Conservation (phyloP, 2,797 vertebrate species). For the Prunella strophiata region DNA sequence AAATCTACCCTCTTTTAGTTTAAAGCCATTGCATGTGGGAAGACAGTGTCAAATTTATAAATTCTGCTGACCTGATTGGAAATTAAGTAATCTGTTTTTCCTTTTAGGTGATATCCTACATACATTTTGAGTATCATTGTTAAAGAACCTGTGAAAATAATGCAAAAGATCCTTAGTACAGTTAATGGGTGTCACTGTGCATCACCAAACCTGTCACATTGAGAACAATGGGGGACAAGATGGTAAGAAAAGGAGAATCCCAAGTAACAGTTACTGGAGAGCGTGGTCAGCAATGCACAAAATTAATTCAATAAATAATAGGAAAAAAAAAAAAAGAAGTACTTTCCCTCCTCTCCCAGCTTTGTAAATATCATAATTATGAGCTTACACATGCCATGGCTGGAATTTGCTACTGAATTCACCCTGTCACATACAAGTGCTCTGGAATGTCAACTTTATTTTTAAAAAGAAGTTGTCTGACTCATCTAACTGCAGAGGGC, state of each 20-base stretch:
- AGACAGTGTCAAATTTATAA: not conserved
- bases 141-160: not conserved
- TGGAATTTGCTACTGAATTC: not conserved
- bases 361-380: not conserved
- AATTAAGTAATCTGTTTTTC: not conserved
- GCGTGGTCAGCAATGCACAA: not conserved
- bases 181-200: not conserved
- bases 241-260: not conserved
- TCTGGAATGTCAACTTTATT: not conserved
- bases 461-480: slow-evolving; percentile 14
- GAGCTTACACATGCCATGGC: not conserved
- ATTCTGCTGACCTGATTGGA: not conserved
- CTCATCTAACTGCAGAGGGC: slow-evolving; percentile 24
- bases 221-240: not conserved
- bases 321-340: accelerated
- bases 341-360: not conserved
- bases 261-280: not conserved
- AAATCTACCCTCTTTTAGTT: not conserved
- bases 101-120: not conserved
- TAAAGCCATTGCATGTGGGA: not conserved
- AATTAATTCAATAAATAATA: not conserved
- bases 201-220: not conserved
- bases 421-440: not conserved
- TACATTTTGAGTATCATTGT: not conserved
- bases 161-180: not conserved